Conservation (phyloP, 2,113 vertebrate species). For the Rhea pennata region DNA sequence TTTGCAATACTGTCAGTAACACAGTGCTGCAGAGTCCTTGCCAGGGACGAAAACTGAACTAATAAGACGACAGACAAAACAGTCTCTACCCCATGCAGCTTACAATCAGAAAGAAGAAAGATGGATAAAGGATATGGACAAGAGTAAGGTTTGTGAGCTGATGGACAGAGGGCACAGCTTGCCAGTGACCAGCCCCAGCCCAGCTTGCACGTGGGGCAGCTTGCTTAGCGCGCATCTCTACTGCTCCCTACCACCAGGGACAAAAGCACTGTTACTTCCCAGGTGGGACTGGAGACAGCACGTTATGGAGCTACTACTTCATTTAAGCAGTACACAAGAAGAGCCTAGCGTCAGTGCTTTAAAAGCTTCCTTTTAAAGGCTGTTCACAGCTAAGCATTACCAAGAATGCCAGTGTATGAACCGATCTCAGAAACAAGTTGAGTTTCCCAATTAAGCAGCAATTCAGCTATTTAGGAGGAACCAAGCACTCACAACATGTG, state of each 20-base stretch:
- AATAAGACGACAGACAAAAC: background rate
- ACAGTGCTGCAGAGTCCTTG: background rate
- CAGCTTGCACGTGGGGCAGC: background rate
- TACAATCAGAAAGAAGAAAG: background rate
- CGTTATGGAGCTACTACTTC: background rate
- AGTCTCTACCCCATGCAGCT: background rate
- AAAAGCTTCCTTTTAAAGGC: constrained; percentile 67
- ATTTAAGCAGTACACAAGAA: constrained; percentile 16
- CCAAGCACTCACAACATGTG: constrained; percentile 66
- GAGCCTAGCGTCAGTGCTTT: constrained; percentile 32
- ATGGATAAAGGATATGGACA: background rate
- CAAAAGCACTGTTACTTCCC: background rate
- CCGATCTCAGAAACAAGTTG: constrained; percentile 67
- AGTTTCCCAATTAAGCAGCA: constrained; percentile 77
- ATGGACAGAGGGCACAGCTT: background rate
- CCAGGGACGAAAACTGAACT: background rate
- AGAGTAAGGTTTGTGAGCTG: background rate
- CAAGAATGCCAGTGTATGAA: constrained; percentile 61
- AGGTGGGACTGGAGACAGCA: background rate
- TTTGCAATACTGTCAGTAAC: background rate
- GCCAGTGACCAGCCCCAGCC: background rate
- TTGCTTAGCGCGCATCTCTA: constrained; percentile 13
- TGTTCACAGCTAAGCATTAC: constrained; percentile 71
- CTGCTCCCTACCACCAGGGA: background rate
- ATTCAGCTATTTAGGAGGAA: constrained; percentile 76